Evolutionary conservation across 2,888 invertebrate species (phyloP), one percentile per base, ranked within the genome.

Genomic region (Cheilosia grossa): DNA sequence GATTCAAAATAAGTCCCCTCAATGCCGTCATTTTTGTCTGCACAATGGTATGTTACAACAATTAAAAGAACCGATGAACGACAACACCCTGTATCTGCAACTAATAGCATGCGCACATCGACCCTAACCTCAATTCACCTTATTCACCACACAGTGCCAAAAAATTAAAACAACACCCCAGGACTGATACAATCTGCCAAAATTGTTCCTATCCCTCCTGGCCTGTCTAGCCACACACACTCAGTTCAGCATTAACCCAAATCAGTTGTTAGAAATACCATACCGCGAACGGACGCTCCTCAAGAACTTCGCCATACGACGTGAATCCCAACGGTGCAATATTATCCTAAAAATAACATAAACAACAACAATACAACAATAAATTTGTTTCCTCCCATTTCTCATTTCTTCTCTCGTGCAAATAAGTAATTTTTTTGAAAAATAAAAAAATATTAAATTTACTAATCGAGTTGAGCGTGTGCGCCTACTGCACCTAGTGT

Each of bases 191-290:
- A 70, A 59, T 54, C 58, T 70, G 58, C 74, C 56, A 77, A 75
- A 75, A 24, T 24, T 2, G 37, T 17, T 59, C 64, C 64, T 69
- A 13, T 64, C 67, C 83, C 69, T 79, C 69, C 21, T 63, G 70
- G 30, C 69, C 19, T 58, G 74, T 79, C 79, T 83, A 83, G 74
- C 51, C 51, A 51, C 73, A 83, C 74, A 73, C 79, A 58, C 56
- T 64, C 69, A 30, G 63, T 47, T 79, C 58, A 63, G 79, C 67
- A 82, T 82, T 64, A 83, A 64, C 72, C 74, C 58, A 27, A 83
- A 83, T 83, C 83, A 83, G 83, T 83, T 79, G 79, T 79, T 74
- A 79, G 74, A 75, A 74, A 75, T n/a, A 58, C 69, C 44, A 79
- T 64, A 74, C 58, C 70, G 79, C 54, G 40, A 24, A 40, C 74